These are phyloP conservation scores for Coboldia fuscipes DNA, from an alignment of 1,140 invertebrate genomes.

Conservation along the genomic window DNA sequence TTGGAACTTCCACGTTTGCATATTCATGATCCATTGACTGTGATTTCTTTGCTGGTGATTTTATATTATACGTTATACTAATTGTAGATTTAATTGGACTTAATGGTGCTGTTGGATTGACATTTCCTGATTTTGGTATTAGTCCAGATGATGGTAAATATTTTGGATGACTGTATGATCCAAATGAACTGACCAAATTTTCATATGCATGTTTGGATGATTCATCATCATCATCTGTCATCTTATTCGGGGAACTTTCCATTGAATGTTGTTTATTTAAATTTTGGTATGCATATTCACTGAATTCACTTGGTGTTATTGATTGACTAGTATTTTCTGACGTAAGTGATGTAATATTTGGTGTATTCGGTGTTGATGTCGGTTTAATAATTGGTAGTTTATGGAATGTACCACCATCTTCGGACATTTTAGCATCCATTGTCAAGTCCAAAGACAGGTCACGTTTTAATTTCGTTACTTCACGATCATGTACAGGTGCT, in stretches of 20 bases:
- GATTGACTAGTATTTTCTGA: conserved; percentile 21
- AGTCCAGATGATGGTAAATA: neutral
- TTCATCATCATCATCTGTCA: too few species aligned
- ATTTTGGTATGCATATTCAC: conserved; percentile 20
- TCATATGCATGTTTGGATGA: neutral
- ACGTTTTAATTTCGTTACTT: conserved; percentile 8
- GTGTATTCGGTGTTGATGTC: conserved; percentile 17
- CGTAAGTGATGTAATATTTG: conserved; percentile 13
- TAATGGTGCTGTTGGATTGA: neutral
- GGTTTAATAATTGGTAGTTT: conserved; percentile 3
- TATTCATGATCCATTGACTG: conserved; percentile 3
- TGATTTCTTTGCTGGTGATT: conserved; percentile 12
- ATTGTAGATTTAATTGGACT: conserved; percentile 39
- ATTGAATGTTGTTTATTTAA: conserved; percentile 16
- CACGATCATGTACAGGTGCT: neutral
- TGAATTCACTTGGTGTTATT: conserved; percentile 20
- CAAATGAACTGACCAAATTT: conserved; percentile 1
- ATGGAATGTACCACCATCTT: conserved; percentile 3
- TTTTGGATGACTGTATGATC: neutral
- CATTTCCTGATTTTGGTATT: too few species aligned
- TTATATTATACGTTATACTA: conserved; percentile 36
- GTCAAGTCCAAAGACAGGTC: conserved; percentile 18
- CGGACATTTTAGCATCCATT: conserved; percentile 6
- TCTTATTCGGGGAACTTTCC: conserved; percentile 4
- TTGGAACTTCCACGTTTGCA: too few species aligned